Evolutionary conservation across 2,888 invertebrate species (phyloP), one percentile per base, ranked within the genome.

Genomic region (Metallyticus violacea): DNA sequence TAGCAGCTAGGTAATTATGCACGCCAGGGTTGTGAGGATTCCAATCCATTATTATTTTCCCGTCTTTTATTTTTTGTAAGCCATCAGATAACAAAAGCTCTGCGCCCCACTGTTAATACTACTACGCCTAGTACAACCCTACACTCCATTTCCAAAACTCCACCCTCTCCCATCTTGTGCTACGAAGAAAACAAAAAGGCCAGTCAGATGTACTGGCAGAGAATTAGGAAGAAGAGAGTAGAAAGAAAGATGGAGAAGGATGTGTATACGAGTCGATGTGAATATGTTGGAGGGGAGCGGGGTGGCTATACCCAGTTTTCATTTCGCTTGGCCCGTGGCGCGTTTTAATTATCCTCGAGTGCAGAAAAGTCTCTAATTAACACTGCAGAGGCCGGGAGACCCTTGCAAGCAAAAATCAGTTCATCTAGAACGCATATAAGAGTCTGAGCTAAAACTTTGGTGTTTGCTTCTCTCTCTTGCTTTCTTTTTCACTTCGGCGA

Each of bases 321-420:
- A 87, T 86, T 85, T 85, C 85, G 83, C 78, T 87, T 87, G 85
- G 88, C 88, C 87, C 79, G 62, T 85, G 88, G 88, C 85, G 82
- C 86, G 79, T 87, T 88, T 86, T 88, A 86, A 88, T 88, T 86
- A 88, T 87, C 86, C 27, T 77, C 85, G 86, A 87, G 86, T 85
- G 88, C 85, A 87, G 84, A 85, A 62, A 85, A 86, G 85, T 80
- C 84, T 79, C 80, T 88, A 88, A 88, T 88, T 88, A 88, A 86
- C 86, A 79, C 83, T 28, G 40, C 40, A 62, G 40, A 62, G 40
- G 40, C 40, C 40, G 83, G 83, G 28, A 28, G 77, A 77, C 28
- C 83, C 83, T n/a, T 77, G 28, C 77, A 83, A 80, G 76, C 77
- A 83, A 76, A 40, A 76, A 76, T 82, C 76, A 76, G 26, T 76